phyloP scores from a whole-genome alignment of 2,888 invertebrate species.

The Euphydryas editha region DNA sequence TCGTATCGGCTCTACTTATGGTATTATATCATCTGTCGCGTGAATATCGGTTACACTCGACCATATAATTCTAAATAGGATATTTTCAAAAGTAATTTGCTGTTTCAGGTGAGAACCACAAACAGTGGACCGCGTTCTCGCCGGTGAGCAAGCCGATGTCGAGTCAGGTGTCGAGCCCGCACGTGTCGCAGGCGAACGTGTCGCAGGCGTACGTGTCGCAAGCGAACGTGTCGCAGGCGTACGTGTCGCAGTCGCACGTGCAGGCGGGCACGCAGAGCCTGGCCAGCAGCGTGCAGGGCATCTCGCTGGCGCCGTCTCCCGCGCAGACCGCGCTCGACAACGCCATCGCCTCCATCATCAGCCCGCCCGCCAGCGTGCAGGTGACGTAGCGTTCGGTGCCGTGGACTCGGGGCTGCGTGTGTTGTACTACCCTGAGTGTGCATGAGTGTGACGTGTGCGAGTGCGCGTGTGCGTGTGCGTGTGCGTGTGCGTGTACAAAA shows the following conservation, averaged over 20 bases:
- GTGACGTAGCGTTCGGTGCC: too few species aligned
- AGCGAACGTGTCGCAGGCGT: constrained; percentile 13
- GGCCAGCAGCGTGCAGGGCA: constrained; percentile 75
- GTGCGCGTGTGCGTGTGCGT: too few species aligned
- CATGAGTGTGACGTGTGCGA: too few species aligned
- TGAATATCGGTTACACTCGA: too few species aligned
- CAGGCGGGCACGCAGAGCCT: constrained; percentile 62
- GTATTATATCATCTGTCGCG: too few species aligned
- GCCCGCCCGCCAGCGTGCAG: constrained; percentile 51
- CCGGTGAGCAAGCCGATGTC: constrained; percentile 60
- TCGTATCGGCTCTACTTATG: too few species aligned
- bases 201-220: constrained; percentile 43
- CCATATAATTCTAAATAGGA: too few species aligned
- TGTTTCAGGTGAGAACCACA: constrained; percentile 64
- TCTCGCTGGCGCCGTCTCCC: constrained; percentile 62
- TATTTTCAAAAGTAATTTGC: too few species aligned
- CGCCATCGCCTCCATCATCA: constrained; percentile 75
- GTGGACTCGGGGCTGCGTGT: too few species aligned
- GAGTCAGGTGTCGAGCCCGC: constrained; percentile 48
- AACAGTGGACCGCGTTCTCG: constrained; percentile 73
- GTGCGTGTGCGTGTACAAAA: too few species aligned
- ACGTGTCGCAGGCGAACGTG: constrained; percentile 41
- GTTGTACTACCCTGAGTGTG: too few species aligned
- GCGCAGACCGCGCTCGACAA: constrained; percentile 70
- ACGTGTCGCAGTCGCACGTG: constrained; percentile 41